Evolutionary conservation across 2,113 vertebrate genomes (phyloP).

Genomic region (Erpornis zantholeuca): DNA sequence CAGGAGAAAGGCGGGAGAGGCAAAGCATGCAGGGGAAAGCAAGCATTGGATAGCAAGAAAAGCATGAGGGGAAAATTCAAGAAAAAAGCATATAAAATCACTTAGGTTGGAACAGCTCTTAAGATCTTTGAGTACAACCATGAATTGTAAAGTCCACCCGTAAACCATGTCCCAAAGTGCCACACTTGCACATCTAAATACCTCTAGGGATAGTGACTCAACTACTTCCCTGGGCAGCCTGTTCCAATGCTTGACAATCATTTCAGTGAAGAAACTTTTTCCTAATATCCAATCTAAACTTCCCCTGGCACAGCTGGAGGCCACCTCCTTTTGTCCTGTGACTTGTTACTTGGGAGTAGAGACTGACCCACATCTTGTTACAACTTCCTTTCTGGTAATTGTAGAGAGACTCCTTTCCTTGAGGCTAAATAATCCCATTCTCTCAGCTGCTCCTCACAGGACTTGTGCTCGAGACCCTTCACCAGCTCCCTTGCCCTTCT

Average conservation of each 20-base stretch:
- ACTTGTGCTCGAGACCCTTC: too few species aligned
- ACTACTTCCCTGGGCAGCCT: background rate
- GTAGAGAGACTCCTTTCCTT: background rate
- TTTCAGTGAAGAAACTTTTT: background rate
- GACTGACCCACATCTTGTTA: background rate
- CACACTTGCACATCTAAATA: background rate
- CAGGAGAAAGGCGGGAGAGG: background rate
- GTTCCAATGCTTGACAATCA: background rate
- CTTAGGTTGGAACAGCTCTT: background rate
- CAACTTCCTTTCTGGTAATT: background rate
- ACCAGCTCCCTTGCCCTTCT: background rate
- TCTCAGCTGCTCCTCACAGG: background rate
- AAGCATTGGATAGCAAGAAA: background rate
- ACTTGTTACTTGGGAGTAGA: background rate
- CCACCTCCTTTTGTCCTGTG: background rate
- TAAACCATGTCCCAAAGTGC: background rate
- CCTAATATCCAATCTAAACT: background rate
- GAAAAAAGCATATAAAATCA: background rate
- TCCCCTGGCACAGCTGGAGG: background rate
- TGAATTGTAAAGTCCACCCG: background rate
- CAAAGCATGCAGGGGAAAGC: background rate
- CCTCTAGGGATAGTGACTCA: background rate
- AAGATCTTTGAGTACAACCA: background rate
- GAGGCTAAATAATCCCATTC: background rate
- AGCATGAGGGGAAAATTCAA: background rate